phyloP scores from a whole-genome alignment of 2,113 vertebrate species.

The Gadus macrocephalus region DNA sequence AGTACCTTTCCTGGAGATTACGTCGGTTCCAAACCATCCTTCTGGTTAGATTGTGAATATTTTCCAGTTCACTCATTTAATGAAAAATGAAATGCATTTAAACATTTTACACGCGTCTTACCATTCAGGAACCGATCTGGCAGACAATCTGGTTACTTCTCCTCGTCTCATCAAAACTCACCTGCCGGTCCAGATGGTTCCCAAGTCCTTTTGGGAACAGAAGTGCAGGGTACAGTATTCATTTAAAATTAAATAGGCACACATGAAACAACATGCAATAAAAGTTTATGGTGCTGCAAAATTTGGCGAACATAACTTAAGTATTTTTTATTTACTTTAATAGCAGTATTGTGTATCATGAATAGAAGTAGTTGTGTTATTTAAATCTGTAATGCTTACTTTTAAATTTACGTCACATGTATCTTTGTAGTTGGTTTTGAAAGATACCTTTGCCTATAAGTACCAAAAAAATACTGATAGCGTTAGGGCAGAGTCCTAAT shows the following conservation, averaged over 20 bases:
- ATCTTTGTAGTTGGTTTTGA: too few species aligned
- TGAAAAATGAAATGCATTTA: not conserved
- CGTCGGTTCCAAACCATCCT: fast-evolving
- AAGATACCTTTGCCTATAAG: too few species aligned
- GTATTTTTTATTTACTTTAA: not conserved
- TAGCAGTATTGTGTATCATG: too few species aligned
- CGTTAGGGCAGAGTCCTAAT: too few species aligned
- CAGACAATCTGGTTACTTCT: slow-evolving; percentile 54
- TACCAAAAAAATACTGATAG: too few species aligned
- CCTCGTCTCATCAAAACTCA: slow-evolving; percentile 80
- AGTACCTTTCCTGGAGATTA: slow-evolving; percentile 74
- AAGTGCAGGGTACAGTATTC: slow-evolving; percentile 70
- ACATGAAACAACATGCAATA: too few species aligned
- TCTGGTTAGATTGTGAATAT: slow-evolving; percentile 23
- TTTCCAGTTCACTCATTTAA: not conserved
- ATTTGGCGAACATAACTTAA: not conserved
- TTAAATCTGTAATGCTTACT: too few species aligned
- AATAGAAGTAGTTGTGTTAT: too few species aligned
- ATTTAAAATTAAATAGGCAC: too few species aligned
- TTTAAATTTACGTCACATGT: too few species aligned
- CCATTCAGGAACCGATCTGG: slow-evolving; percentile 49
- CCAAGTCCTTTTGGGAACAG: slow-evolving; percentile 76
- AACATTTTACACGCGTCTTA: not conserved
- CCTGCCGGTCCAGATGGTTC: slow-evolving; percentile 74
- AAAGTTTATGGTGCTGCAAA: not conserved